phyloP scores from a whole-genome alignment of 2,797 vertebrate genomes.

The Centroberyx gerrardi region DNA sequence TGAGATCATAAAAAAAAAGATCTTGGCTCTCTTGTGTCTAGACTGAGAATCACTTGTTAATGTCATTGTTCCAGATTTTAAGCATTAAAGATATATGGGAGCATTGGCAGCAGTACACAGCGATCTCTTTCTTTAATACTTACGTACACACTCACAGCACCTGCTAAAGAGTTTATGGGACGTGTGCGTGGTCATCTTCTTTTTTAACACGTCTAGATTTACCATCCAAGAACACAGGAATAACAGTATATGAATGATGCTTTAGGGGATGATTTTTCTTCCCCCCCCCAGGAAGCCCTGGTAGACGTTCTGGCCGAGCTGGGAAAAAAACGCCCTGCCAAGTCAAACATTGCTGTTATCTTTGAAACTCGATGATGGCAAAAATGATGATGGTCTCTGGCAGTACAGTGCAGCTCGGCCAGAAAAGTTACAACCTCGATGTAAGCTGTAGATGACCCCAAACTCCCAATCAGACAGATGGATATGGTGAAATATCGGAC shows the following conservation, averaged over 20 bases:
- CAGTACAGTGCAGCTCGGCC: background rate
- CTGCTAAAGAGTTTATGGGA: no score
- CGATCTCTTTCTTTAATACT: no score
- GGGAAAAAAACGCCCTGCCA: background rate
- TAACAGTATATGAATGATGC: background rate
- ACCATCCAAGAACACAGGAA: slow-evolving; percentile 12
- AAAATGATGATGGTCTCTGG: slow-evolving; percentile 27
- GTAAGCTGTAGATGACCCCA: slow-evolving; percentile 31
- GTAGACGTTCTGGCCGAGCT: background rate
- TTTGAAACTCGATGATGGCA: slow-evolving; percentile 21
- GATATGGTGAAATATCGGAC: slow-evolving; percentile 38
- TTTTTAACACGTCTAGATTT: background rate
- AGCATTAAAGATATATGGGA: no score
- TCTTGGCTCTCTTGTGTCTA: background rate
- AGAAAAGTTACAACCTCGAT: slow-evolving; percentile 20
- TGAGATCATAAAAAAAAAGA: background rate
- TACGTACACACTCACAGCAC: no score
- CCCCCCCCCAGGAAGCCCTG: slow-evolving; percentile 13
- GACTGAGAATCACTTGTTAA: background rate
- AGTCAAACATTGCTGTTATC: slow-evolving; percentile 12
- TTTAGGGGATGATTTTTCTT: background rate
- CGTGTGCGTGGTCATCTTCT: no score
- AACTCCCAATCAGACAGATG: slow-evolving; percentile 23
- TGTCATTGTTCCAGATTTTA: no score
- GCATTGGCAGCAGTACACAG: no score